phyloP scores from a whole-genome alignment of 2,888 invertebrate genomes.

The Mythimna loreyi region DNA sequence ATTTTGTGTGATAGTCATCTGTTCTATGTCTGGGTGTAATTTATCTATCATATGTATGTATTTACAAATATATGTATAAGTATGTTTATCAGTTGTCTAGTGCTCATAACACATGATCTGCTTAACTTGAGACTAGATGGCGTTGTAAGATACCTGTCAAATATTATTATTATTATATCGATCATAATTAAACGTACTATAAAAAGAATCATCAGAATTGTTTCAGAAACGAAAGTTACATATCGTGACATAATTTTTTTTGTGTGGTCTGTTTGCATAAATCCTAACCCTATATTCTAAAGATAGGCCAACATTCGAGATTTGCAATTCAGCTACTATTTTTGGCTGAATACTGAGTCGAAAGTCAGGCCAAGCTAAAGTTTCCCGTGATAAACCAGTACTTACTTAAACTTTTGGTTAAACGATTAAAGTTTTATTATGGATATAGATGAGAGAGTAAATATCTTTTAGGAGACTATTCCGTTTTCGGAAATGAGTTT shows the following conservation, averaged over 20 bases:
- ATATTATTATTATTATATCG: no score
- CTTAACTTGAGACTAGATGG: no score
- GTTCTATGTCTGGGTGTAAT: no score
- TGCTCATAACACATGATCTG: no score
- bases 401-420: slow-evolving; percentile 43
- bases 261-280: background rate
- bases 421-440: slow-evolving; percentile 44
- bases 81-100: no score
- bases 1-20: no score
- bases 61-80: no score
- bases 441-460: slow-evolving; percentile 37
- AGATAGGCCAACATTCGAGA: slow-evolving; percentile 33
- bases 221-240: background rate
- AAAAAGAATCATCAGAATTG: background rate
- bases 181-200: no score
- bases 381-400: slow-evolving; percentile 39
- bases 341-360: slow-evolving; percentile 33
- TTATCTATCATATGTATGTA: no score
- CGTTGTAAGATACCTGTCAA: no score
- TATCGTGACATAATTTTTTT: background rate
- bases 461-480: slow-evolving; percentile 25
- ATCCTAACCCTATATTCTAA: slow-evolving; percentile 10
- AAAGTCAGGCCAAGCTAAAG: slow-evolving; percentile 30
- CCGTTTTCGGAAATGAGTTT: slow-evolving; percentile 32
- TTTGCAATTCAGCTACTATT: slow-evolving; percentile 38